Base-by-base conservation (phyloP, 2,797 vertebrate species). In the Coracias cyanogaster region DNA sequence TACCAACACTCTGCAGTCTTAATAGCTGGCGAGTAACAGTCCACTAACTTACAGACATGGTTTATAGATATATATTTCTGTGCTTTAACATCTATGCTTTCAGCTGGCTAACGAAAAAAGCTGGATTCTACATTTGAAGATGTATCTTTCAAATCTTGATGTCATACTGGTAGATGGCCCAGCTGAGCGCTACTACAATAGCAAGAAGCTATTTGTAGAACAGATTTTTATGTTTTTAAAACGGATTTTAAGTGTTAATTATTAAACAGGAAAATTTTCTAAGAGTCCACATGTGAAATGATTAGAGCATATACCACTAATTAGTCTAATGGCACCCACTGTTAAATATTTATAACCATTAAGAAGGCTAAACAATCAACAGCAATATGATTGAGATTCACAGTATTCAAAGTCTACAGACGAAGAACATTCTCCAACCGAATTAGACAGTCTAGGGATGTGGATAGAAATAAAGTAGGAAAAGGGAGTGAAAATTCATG, bases 261-360 rank as follows among this genome's bases (percentile, higher is more conserved):
- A 91, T 93, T 79, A 69, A 89, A 79, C 39, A 78, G 61, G 28
- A 92, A 88, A 78, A 66, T 58, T 83, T 70, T 78, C 5, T 31
- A 72, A 45, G 39, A 41, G 76, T 86, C 54, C 70, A 82, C 29
- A 79, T 64, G 28, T 70, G 25, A 94, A 76, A 86, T 52, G 15
- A 88, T 80, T 83, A 71, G 18, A 86, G 45, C 3, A 24, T 49
- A 81, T 52, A 62, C 43, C 35, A 82, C 35, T 88, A 93, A 83
- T 94, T 90, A 88, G 76, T 45, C 46, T 88, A 86, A 96, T 81
- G n/a, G 37, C 29, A 82, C 17, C 46, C 78, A 58, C 46, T 48
- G 28, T 91, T 81, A 83, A 95, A 93, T 90, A 94, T 95, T 96
- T 93, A 86, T 65, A 86, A 81, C 17, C 35, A 52, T 70, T 79